A percentile compares a stretch with the other conserved stretches of the same genome.
Evolutionary conservation across 2,888 invertebrate species (phyloP).

Genomic region (Cantharis rustica): DNA sequence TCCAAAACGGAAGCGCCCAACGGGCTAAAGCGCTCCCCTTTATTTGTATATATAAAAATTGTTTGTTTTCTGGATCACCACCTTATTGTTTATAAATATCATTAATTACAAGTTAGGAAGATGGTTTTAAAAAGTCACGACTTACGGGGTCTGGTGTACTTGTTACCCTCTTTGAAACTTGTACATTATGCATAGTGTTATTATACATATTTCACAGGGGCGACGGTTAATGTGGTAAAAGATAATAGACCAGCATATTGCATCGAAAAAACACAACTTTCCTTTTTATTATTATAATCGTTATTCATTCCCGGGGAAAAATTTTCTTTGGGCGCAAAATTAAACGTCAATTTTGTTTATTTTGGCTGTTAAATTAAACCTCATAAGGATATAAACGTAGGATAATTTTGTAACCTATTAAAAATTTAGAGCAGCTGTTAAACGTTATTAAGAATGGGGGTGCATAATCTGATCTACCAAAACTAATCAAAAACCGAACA

Average conservation of each 20-base stretch:
- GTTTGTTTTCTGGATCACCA: not conserved
- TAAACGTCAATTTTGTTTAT: not conserved
- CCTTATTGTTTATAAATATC: not conserved
- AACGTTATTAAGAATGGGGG: slow-evolving; percentile 35
- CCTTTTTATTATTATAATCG: slow-evolving; percentile 42
- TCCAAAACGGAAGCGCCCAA: slow-evolving; percentile 29
- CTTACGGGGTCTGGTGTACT: not conserved
- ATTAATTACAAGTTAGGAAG: not conserved
- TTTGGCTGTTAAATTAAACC: not conserved
- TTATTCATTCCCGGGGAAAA: slow-evolving; percentile 30
- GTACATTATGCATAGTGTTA: slow-evolving; percentile 51
- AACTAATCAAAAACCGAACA: slow-evolving; percentile 43
- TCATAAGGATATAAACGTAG: not conserved
- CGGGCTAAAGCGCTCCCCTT: slow-evolving; percentile 9
- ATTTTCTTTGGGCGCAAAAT: slow-evolving; percentile 4
- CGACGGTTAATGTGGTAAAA: slow-evolving; percentile 43
- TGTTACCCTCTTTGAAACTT: slow-evolving; percentile 28
- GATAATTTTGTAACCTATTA: not conserved
- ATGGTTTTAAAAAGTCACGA: not conserved
- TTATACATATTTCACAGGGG: slow-evolving; percentile 52
- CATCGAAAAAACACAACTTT: slow-evolving; percentile 39
- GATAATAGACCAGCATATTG: slow-evolving; percentile 43
- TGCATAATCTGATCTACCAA: slow-evolving; percentile 43
- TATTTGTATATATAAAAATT: not conserved
- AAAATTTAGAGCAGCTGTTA: slow-evolving; percentile 41